Percentiles rank a stretch among this genome's conserved stretches.
Evolutionary conservation across 2,113 vertebrate genomes (phyloP).

Genomic region (Psilopsiagon aurifrons): DNA sequence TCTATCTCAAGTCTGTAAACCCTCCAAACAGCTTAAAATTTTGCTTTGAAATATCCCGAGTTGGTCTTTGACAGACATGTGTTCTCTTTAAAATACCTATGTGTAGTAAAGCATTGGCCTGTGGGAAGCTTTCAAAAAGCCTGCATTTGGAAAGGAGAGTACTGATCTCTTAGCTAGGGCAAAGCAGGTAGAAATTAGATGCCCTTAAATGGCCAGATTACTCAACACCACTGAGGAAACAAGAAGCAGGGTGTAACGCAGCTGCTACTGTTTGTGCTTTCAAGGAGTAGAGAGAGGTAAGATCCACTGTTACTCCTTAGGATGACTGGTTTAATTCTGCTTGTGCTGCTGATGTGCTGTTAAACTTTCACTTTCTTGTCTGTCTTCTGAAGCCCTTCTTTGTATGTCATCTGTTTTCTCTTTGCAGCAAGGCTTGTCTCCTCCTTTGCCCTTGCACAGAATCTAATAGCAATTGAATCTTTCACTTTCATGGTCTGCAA

Average conservation of each 20-base stretch:
- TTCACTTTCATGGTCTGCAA: background rate
- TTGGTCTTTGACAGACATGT: background rate
- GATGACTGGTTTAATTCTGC: background rate
- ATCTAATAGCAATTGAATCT: conserved; percentile 1
- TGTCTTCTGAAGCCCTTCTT: background rate
- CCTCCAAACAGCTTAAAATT: background rate
- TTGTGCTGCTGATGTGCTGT: background rate
- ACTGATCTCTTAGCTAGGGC: background rate
- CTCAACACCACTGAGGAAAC: background rate
- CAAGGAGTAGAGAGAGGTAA: background rate
- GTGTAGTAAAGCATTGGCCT: background rate
- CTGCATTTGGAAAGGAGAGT: background rate
- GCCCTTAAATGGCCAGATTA: background rate
- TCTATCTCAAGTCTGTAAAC: background rate
- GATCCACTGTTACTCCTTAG: background rate
- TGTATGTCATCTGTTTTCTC: background rate
- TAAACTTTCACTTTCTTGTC: background rate
- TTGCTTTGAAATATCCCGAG: background rate
- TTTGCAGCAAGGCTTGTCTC: conserved; percentile 16
- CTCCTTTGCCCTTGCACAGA: background rate
- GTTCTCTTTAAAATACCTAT: background rate
- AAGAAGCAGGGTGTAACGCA: background rate
- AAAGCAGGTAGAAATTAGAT: background rate
- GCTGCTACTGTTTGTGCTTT: background rate
- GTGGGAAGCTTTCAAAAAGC: background rate